phyloP scores from a whole-genome alignment of 2,888 invertebrate genomes.

The Podabrus alpinus region DNA sequence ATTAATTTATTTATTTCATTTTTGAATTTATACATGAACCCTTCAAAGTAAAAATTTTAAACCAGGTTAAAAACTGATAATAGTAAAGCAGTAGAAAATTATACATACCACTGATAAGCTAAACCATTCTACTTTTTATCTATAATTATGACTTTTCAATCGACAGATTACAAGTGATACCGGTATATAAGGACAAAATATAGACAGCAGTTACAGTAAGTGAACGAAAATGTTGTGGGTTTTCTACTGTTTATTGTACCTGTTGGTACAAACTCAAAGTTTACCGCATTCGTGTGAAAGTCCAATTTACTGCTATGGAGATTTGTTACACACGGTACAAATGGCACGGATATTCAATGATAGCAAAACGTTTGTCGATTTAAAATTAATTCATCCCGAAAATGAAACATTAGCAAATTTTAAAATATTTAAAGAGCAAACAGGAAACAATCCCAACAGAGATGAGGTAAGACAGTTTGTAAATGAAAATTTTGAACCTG shows the following conservation, averaged over 20 bases:
- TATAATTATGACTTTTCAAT: not conserved
- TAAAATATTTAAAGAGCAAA: slow-evolving; percentile 59
- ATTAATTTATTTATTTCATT: too few species aligned
- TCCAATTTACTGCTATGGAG: slow-evolving; percentile 21
- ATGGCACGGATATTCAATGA: slow-evolving; percentile 12
- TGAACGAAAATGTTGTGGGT: not conserved
- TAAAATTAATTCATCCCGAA: slow-evolving; percentile 53
- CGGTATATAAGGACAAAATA: not conserved
- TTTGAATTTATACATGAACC: too few species aligned
- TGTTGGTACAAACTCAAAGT: not conserved
- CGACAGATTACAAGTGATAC: not conserved
- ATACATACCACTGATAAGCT: not conserved
- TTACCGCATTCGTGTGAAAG: slow-evolving; percentile 17
- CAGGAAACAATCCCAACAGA: slow-evolving; percentile 56
- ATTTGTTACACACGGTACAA: slow-evolving; percentile 16
- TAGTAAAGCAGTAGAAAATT: not conserved
- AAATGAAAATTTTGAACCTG: slow-evolving; percentile 61
- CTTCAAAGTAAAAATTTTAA: too few species aligned
- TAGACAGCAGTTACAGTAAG: not conserved
- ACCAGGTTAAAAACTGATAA: too few species aligned
- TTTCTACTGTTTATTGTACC: not conserved
- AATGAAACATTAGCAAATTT: slow-evolving; percentile 63
- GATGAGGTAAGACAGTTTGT: slow-evolving; percentile 61
- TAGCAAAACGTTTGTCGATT: slow-evolving; percentile 17
- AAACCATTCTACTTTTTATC: not conserved